Evolutionary conservation across 2,888 invertebrate genomes (phyloP).

Genomic region (Chaetogeoica ovagalla): DNA sequence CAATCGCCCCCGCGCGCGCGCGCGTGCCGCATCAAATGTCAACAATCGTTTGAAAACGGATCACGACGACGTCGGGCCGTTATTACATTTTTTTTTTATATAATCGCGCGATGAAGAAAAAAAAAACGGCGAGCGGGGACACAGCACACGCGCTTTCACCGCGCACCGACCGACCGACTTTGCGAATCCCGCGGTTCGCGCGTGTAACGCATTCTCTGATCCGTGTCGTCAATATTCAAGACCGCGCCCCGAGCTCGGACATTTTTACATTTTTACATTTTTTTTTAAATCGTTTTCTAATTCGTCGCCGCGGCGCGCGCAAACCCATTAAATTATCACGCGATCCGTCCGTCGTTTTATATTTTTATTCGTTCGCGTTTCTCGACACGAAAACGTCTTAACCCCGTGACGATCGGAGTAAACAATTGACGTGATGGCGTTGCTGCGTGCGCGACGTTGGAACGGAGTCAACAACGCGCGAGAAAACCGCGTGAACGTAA

Average conservation of each 20-base stretch:
- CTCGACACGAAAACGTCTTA: too few relatives aligned
- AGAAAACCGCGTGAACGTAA: too few relatives aligned
- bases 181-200: not conserved
- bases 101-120: conserved; percentile 40
- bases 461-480: too few relatives aligned
- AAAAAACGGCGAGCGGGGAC: too few relatives aligned
- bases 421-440: too few relatives aligned
- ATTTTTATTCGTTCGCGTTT: not conserved
- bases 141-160: conserved; percentile 41
- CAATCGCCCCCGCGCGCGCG: not conserved
- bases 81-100: not conserved
- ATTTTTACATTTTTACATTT: too few relatives aligned
- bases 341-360: conserved; percentile 19
- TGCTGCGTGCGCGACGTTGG: too few relatives aligned
- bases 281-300: conserved; percentile 1
- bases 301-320: not conserved
- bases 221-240: conserved; percentile 30
- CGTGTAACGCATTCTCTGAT: not conserved
- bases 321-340: conserved; percentile 36
- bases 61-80: not conserved
- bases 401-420: too few relatives aligned
- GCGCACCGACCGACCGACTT: conserved; percentile 42
- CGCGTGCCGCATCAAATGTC: not conserved
- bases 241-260: conserved; percentile 9
- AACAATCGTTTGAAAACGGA: conserved; percentile 21